A percentile compares a stretch with the other conserved stretches of the same genome.
These are phyloP conservation scores for Drosophila putrida DNA, from an alignment of 2,888 invertebrate genomes.

Conservation along the genomic window DNA sequence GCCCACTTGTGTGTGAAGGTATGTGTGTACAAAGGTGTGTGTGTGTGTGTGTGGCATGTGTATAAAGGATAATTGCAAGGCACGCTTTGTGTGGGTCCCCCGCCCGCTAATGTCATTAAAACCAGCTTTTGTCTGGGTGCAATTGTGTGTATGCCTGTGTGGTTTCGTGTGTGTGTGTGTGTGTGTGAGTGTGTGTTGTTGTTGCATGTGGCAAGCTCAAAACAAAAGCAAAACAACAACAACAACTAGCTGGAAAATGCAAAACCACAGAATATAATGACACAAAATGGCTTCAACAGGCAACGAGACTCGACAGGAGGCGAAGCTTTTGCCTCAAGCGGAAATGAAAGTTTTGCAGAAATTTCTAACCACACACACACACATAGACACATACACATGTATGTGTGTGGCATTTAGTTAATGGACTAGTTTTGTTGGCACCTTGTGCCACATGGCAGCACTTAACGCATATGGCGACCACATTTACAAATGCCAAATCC, in stretches of 20 bases:
- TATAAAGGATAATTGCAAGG: conserved; percentile 68
- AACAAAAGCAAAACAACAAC: conserved; percentile 64
- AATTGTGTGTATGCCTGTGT: conserved; percentile 14
- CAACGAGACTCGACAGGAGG: conserved; percentile 14
- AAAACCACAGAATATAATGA: conserved; percentile 76
- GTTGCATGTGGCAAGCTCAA: conserved; percentile 34
- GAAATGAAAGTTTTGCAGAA: conserved; percentile 71
- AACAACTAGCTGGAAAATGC: conserved; percentile 67
- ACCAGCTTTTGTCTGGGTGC: conserved; percentile 45
- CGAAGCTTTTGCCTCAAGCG: conserved; percentile 46
- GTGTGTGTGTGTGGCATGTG: conserved; percentile 16
- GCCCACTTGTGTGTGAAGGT: conserved; percentile 38
- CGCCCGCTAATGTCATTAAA: conserved; percentile 68
- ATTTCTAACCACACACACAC: conserved; percentile 52
- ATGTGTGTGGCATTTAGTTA: conserved; percentile 55
- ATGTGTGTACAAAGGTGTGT: conserved; percentile 15
- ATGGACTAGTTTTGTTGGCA: conserved; percentile 68
- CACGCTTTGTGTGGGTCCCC: conserved; percentile 21
- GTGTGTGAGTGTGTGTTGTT: conserved; percentile 3
- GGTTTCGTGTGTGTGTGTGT: conserved; percentile 20
- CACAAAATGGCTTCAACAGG: conserved; percentile 69
- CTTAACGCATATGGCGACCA: conserved; percentile 10
- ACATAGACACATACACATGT: not conserved
- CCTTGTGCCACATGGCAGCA: conserved; percentile 27
- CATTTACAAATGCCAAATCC: conserved; percentile 13